Evolutionary conservation across 2,888 invertebrate species (phyloP), one percentile per base, ranked within the genome.

Genomic region (Andrena minutula): DNA sequence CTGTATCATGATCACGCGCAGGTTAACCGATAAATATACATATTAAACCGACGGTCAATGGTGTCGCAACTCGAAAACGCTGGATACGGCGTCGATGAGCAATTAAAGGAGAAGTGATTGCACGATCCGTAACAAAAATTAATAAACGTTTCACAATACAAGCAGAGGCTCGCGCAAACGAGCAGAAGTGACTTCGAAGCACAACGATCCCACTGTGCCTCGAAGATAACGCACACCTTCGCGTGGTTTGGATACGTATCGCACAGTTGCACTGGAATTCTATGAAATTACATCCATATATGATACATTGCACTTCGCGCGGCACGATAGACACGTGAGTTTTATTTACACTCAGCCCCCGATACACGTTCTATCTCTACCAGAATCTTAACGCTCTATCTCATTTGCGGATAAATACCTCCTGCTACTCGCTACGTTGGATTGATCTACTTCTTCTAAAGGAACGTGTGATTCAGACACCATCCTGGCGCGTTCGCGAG

Each of bases 291-390:
- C 61, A 77, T 71, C 51, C 71, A 70, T 70, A 66, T 64, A 75
- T 82, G 75, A 72, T 75, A 75, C 79, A 75, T 82, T 72, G 75
- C 82, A 70, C 75, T 74, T 75, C 61, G 47, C 74, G 32, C 72
- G 66, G 30, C 66, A 56, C 61, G 73, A 63, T 71, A 66, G 64
- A 65, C 71, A 75, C 69, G 78, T 66, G 63, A 68, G 66, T 71
- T 77, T 82, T 74, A 83, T 83, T 82, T 75, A 75, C 78, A 70
- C 47, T 26, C 53, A 41, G 71, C 68, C 41, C 68, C 51, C 58
- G 30, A 76, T 76, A 56, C 56, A 23, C 56, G 35, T 49, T 60
- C 32, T 75, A 68, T 80, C 82, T 66, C 49, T 64, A 56, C 41
- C 51, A 47, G 68, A 71, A 68, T 71, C 68, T 79, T 68, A 70